Percentiles rank a stretch among this genome's conserved stretches.
Conservation (phyloP, 2,797 vertebrate genomes). For the Chelon auratus region DNA sequence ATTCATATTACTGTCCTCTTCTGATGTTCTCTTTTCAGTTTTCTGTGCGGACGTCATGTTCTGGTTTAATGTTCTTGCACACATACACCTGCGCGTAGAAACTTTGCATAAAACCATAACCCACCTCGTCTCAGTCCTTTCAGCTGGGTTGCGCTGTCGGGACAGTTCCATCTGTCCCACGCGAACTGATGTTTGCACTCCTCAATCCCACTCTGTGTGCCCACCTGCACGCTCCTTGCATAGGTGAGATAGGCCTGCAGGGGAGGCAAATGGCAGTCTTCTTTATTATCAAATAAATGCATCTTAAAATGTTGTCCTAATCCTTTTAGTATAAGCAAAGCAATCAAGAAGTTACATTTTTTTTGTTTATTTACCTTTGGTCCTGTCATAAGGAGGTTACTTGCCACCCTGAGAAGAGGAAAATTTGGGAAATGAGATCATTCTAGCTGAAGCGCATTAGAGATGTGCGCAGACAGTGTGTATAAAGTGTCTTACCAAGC, state of each 20-base stretch:
- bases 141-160: conserved; percentile 90
- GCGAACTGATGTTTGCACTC: conserved; percentile 95
- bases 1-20: no score
- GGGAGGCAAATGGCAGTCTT: not conserved
- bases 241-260: conserved; percentile 91
- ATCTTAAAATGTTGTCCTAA: not conserved
- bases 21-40: no score
- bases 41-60: not conserved
- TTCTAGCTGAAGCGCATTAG: not conserved
- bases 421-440: conserved; percentile 24
- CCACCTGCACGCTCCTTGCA: conserved; percentile 89
- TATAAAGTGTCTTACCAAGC: conserved; percentile 79
- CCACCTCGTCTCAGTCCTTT: conserved; percentile 90
- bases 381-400: conserved; percentile 96
- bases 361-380: conserved; percentile 88
- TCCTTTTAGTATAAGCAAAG: not conserved
- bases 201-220: conserved; percentile 89
- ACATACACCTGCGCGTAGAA: not conserved
- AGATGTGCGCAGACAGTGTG: not conserved
- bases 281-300: not conserved
- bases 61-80: not conserved
- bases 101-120: not conserved
- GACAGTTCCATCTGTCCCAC: conserved; percentile 96
- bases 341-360: not conserved
- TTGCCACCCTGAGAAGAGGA: conserved; percentile 88